These are phyloP conservation scores for Barypeithes pellucidus DNA, from an alignment of 2,888 invertebrate genomes.

Conservation along the genomic window DNA sequence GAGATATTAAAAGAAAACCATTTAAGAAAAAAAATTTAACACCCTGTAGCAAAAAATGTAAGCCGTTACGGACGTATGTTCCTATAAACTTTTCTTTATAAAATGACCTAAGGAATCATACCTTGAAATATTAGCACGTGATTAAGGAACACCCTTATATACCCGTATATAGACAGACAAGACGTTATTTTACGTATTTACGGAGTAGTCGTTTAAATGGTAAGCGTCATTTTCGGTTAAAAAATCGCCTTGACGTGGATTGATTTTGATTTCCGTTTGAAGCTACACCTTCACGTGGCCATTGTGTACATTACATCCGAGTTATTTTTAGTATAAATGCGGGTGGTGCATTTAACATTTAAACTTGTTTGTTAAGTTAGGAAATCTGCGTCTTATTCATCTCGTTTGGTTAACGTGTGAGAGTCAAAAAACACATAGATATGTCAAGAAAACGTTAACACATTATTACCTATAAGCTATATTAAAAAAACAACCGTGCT, in stretches of 20 bases:
- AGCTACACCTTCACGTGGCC: slow-evolving; percentile 31
- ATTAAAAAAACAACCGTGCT: too few relatives aligned
- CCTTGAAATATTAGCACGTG: too few relatives aligned
- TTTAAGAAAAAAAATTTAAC: too few relatives aligned
- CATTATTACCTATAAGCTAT: too few relatives aligned
- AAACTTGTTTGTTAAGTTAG: slow-evolving; percentile 23
- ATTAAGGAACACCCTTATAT: too few relatives aligned
- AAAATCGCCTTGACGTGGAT: slow-evolving; percentile 1
- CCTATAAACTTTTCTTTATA: too few relatives aligned
- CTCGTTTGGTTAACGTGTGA: slow-evolving; percentile 3
- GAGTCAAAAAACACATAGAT: not conserved
- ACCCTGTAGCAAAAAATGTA: too few relatives aligned
- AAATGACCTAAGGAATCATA: too few relatives aligned
- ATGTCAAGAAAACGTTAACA: slow-evolving; percentile 12
- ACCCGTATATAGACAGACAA: too few relatives aligned
- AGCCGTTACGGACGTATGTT: too few relatives aligned
- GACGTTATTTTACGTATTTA: not conserved
- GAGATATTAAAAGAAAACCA: too few relatives aligned
- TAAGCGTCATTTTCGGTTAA: slow-evolving; percentile 7
- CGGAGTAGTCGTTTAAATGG: not conserved
- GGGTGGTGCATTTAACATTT: slow-evolving; percentile 34
- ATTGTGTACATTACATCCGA: slow-evolving; percentile 27
- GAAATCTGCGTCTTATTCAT: slow-evolving; percentile 1
- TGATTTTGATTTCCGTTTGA: slow-evolving; percentile 32
- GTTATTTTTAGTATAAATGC: slow-evolving; percentile 37